Conservation (phyloP, 2,888 invertebrate species). For the Eupithecia exiguata region DNA sequence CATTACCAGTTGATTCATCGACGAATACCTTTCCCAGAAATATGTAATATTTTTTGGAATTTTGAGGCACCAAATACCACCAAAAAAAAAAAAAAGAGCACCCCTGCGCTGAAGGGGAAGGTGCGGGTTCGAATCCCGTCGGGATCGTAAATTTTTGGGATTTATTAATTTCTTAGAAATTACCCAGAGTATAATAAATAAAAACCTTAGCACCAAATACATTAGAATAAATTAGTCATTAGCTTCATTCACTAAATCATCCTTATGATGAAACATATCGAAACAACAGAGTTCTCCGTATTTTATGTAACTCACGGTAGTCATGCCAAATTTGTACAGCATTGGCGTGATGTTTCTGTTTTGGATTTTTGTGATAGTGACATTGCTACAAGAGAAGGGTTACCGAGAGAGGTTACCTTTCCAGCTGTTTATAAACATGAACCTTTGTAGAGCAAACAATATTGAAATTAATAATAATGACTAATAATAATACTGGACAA, state of each 20-base stretch:
- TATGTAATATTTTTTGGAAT: slow-evolving; percentile 11
- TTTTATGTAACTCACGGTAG: not conserved
- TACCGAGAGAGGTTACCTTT: not conserved
- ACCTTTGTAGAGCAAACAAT: not conserved
- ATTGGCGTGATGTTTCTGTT: not conserved
- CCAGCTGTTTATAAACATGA: not conserved
- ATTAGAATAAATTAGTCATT: slow-evolving; percentile 13
- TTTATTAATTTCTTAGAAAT: too few relatives aligned
- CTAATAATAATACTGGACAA: not conserved
- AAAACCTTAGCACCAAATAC: slow-evolving; percentile 12
- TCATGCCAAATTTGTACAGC: not conserved
- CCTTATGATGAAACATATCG: slow-evolving; percentile 1
- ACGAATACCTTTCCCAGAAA: not conserved
- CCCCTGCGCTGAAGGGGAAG: too few relatives aligned
- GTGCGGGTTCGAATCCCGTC: too few relatives aligned
- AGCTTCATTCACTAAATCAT: slow-evolving; percentile 2
- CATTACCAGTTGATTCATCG: not conserved
- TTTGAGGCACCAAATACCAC: slow-evolving; percentile 8
- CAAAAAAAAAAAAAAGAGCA: too few relatives aligned
- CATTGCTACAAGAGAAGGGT: not conserved
- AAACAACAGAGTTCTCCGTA: not conserved
- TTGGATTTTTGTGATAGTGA: not conserved
- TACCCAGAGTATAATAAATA: too few relatives aligned
- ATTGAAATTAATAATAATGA: not conserved
- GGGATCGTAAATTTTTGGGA: too few relatives aligned